A percentile compares a stretch with the other conserved stretches of the same genome.
phyloP scores from a whole-genome alignment of 2,797 vertebrate species.

The Gallinago stenura region DNA sequence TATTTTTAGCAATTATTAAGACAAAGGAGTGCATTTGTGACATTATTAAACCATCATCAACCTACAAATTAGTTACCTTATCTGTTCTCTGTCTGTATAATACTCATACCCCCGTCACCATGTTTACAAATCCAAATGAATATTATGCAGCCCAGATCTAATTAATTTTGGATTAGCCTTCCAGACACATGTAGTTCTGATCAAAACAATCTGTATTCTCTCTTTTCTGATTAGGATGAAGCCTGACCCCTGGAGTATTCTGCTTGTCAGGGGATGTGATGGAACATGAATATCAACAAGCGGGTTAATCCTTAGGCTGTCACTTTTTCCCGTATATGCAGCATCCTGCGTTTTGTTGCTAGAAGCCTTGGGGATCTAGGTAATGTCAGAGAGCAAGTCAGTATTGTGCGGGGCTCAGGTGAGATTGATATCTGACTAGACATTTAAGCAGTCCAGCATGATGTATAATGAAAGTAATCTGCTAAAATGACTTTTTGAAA shows the following conservation, averaged over 20 bases:
- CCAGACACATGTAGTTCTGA: conserved; percentile 66
- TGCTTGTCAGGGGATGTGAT: conserved; percentile 45
- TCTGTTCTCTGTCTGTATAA: conserved; percentile 71
- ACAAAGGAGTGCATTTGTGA: conserved; percentile 47
- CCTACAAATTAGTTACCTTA: conserved; percentile 66
- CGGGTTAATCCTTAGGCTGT: conserved; percentile 58
- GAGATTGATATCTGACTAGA: neutral
- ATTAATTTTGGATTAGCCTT: conserved; percentile 78
- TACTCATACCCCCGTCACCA: conserved; percentile 46
- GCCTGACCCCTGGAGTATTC: conserved; percentile 39
- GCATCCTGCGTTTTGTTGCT: conserved; percentile 1
- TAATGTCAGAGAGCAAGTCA: neutral
- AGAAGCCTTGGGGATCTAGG: conserved; percentile 20
- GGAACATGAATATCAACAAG: conserved; percentile 61
- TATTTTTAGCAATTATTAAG: conserved; percentile 46
- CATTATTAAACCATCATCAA: conserved; percentile 63
- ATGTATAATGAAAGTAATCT: conserved; percentile 6
- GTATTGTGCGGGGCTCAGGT: neutral
- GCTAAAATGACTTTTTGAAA: neutral
- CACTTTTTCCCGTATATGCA: neutral
- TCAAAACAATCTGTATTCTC: conserved; percentile 73
- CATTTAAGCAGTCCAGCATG: neutral
- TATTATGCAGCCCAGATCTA: conserved; percentile 65
- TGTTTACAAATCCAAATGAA: conserved; percentile 76
- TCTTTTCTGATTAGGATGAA: conserved; percentile 54